Evolutionary conservation across 2,888 invertebrate genomes (phyloP), one percentile per base, ranked within the genome.

Genomic region (Hydropsyche betteni): DNA sequence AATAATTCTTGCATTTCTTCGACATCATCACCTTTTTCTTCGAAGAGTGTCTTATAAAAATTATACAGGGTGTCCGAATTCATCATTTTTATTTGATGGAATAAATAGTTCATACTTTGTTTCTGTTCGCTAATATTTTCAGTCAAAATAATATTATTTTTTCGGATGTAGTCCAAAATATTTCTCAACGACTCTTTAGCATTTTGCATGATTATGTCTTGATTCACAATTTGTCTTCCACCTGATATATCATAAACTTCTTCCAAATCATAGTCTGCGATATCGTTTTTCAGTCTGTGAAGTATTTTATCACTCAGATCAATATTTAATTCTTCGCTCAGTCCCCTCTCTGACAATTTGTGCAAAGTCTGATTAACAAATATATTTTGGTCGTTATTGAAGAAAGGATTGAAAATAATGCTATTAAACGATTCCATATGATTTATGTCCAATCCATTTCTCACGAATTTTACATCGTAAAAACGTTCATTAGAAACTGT

Each of bases 361-460:
- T 81, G 76, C 61, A 86, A 81, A 34, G 84, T 84, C 81, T 86
- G 85, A 77, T 85, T 86, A 5, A 84, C 83, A 74, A 82, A 80
- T 24, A 86, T 80, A 64, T 83, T 83, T 69, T 85, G 84, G 72
- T 82, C 81, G 53, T 81, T 76, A 0, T 80, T 82, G 74, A 79
- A 79, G 33, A 80, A 81, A 12, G 82, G 82, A 68, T 80, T 79
- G 50, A 81, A 80, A 68, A 80, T 80, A n/a, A 83, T 78, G 7
- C 80, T 81, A 52, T 82, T 82, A 34, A 73, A 77, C n/a, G 81
- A 75, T 70, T 81, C 80, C 7, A 83, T 79, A 14, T 78, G 64
- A 53, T 81, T 80, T 4, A 82, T 79, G 10, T 80, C 64, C 61
- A 80, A 68, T 10, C 76, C 80, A 51, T 81, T 80, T 33, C 81